Base-by-base conservation (phyloP, 1,140 invertebrate genomes). In the Ruditapes philippinarum region DNA sequence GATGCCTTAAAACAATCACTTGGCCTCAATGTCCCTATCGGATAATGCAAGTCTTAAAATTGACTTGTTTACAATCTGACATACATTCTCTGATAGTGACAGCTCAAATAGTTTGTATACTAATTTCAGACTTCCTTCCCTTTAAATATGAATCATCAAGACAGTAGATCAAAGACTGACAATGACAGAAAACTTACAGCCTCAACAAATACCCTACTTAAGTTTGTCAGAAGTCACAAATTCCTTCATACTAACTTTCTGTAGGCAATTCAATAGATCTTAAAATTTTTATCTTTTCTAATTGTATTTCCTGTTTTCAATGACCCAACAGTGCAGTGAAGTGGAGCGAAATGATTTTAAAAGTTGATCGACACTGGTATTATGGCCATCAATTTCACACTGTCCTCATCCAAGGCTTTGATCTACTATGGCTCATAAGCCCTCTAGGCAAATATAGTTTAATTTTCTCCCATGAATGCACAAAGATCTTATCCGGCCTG, bases 281-380 rank as follows among this genome's bases (percentile, higher is more conserved):
- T 70, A 38, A n/a, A n/a, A 70, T 70, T 70, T 62, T 70, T 38
- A 70, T 70, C 65, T 70, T 70, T 70, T 70, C 65, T 70, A 70
- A 70, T 70, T 70, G 65, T 70, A 70, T 70, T 70, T 70, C 65
- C 65, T 70, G 65, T 38, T 70, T 70, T 22, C 36, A 70, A 70
- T 70, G 65, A 70, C 33, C 65, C 22, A 38, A 28, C 65, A 28
- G 28, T 70, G 65, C 36, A 40, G 31, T 70, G 33, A 14, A 40
- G 65, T 70, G 65, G 28, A 14, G 65, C 22, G 33, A 33, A 70
- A 70, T 70, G 33, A 70, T 70, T 70, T 36, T 70, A 40, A n/a
- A 38, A 36, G 36, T 17, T 70, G 65, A 70, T 70, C 9, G 33
- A 3, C 65, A 36, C 12, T 70, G 65, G 38, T 70, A 70, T 70